phyloP scores from a whole-genome alignment of 2,888 invertebrate genomes.

The Mechanitis mazaeus region DNA sequence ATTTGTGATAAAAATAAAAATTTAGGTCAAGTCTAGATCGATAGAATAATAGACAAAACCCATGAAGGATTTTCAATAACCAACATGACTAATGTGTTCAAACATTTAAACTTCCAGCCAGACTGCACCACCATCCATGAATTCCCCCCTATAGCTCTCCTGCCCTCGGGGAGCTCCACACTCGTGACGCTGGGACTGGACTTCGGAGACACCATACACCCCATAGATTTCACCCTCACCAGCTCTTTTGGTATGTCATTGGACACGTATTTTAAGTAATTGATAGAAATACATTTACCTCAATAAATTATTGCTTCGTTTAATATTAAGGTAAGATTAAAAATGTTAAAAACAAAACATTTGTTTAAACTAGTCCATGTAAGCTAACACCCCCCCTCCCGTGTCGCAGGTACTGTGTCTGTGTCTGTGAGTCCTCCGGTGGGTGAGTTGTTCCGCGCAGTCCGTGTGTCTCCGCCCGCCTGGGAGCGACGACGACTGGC shows the following conservation, averaged over 20 bases:
- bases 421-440: constrained; percentile 86
- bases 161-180: constrained; percentile 79
- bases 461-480: constrained; percentile 82
- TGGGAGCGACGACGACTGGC: constrained; percentile 85
- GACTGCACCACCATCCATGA: constrained; percentile 56
- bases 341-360: too few species aligned
- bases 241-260: constrained; percentile 73
- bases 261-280: neutral
- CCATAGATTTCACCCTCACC: constrained; percentile 86
- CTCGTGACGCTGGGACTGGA: constrained; percentile 88
- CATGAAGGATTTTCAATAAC: too few species aligned
- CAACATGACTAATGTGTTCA: neutral
- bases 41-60: constrained; percentile 5
- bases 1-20: too few species aligned
- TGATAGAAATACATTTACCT: neutral
- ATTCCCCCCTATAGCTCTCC: constrained; percentile 68
- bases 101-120: constrained; percentile 38
- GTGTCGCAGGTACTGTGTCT: constrained; percentile 68
- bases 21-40: too few species aligned
- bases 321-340: too few species aligned
- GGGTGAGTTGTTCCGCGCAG: constrained; percentile 91
- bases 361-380: too few species aligned
- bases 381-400: too few species aligned
- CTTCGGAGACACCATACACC: constrained; percentile 94
- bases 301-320: neutral